Evolutionary conservation across 2,888 invertebrate species (phyloP), one percentile per base, ranked within the genome.

Genomic region (Drosophila paranaensis): DNA sequence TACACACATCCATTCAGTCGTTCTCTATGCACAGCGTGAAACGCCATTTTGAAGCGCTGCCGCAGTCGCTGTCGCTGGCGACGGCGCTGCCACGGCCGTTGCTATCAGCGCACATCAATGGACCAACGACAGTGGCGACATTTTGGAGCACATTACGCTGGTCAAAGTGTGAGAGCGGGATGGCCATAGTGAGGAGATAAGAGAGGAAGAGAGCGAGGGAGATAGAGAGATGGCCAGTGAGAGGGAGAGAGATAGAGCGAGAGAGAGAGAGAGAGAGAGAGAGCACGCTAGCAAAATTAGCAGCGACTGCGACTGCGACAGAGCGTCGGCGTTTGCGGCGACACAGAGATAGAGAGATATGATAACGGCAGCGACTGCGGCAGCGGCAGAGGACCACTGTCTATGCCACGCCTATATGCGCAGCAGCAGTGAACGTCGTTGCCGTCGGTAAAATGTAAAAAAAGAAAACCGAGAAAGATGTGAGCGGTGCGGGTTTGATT

Each of bases 61-160:
- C 45, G 37, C 54, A 35, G 71, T 27, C 57, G 58, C 72, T 64
- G 58, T 13, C 43, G 53, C 27, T 27, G 73, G 54, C 57, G 65
- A 56, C 71, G 66, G 45, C 64, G 55, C 72, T 74, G 73, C 67
- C 48, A 42, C 63, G 55, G 61, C 75, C 51, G 82, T 61, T 63
- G 69, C 86, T 84, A 84, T 84, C 89, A 89, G 89, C 89, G 84
- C 84, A 84, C 88, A 84, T 84, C 89, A 85, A 88, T 86, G 86
- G 86, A 86, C 89, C 89, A 86, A 82, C 88, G 79, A 86, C 79
- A 79, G 84, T 81, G 89, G 84, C 84, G 84, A 89, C 90, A 88
- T 80, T 86, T 88, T 85, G 85, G 89, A 89, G 89, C 86, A 84
- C 80, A 89, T 89, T 85, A 85, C 88, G 86, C 64, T 77, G 86